Conservation (phyloP, 1,140 invertebrate species). For the Caenorhabditis tropicalis region DNA sequence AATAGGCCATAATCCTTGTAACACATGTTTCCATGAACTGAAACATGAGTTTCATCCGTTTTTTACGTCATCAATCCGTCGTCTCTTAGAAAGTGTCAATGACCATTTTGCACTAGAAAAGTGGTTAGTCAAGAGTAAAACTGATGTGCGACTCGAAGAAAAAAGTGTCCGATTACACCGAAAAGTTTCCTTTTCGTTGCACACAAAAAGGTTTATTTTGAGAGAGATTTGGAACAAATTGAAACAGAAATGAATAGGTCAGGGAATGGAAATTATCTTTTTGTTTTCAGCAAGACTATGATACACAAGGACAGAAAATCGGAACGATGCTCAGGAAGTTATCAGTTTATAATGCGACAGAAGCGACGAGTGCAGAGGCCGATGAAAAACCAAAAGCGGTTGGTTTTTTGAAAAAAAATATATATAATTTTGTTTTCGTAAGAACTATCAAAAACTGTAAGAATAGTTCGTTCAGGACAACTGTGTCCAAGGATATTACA, state of each 20-base stretch:
- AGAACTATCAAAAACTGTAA: too few relatives aligned
- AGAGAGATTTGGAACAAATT: background rate
- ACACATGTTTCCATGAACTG: background rate
- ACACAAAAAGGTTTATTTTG: background rate
- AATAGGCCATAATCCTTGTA: too few relatives aligned
- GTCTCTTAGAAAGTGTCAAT: conserved; percentile 21
- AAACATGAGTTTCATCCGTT: background rate
- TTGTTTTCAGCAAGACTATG: conserved; percentile 70
- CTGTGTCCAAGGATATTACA: background rate
- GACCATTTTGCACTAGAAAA: conserved; percentile 18
- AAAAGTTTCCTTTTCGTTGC: background rate
- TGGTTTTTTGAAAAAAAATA: background rate
- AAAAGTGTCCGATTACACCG: conserved; percentile 35
- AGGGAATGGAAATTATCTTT: background rate
- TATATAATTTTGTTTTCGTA: too few relatives aligned
- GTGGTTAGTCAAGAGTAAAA: conserved; percentile 39
- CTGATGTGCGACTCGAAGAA: background rate
- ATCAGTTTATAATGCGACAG: conserved; percentile 66
- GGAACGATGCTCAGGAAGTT: conserved; percentile 71
- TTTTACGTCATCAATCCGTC: conserved; percentile 7
- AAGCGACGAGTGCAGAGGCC: conserved; percentile 66
- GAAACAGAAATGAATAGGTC: background rate
- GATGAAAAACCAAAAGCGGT: conserved; percentile 61
- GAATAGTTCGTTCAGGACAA: too few relatives aligned
- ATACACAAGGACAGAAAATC: conserved; percentile 71